A percentile compares a stretch with the other conserved stretches of the same genome.
phyloP scores from a whole-genome alignment of 2,113 vertebrate species.

The Emydura subglobosa region DNA sequence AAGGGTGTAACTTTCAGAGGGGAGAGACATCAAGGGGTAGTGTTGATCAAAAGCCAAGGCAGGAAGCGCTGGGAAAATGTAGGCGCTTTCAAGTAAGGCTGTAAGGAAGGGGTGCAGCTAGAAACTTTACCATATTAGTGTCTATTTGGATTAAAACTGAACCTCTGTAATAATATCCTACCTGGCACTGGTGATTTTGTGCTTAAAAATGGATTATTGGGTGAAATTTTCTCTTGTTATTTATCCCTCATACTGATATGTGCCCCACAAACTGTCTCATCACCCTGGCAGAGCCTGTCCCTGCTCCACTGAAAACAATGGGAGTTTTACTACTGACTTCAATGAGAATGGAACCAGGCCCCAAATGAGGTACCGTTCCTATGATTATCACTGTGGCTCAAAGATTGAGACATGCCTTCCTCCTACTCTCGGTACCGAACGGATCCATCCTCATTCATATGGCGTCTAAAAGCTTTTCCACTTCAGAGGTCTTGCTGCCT shows the following conservation, averaged over 20 bases:
- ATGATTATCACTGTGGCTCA: neutral
- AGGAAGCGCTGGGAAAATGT: neutral
- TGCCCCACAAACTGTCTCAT: neutral
- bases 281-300: neutral
- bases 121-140: neutral
- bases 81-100: neutral
- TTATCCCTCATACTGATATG: neutral
- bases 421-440: neutral
- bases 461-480: neutral
- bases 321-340: neutral
- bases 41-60: neutral
- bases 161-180: neutral
- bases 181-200: neutral
- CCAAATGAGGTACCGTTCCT: neutral
- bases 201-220: neutral
- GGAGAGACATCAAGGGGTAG: neutral
- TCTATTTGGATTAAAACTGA: neutral
- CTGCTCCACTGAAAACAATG: neutral
- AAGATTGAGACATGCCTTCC: neutral
- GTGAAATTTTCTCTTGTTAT: neutral
- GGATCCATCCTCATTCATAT: neutral
- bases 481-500: accelerated
- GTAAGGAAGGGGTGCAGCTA: neutral
- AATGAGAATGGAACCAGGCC: neutral
- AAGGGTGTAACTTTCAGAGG: neutral